Evolutionary conservation across 2,888 invertebrate genomes (phyloP), one percentile per base, ranked within the genome.

Genomic region (Dicranocentrus wangi): DNA sequence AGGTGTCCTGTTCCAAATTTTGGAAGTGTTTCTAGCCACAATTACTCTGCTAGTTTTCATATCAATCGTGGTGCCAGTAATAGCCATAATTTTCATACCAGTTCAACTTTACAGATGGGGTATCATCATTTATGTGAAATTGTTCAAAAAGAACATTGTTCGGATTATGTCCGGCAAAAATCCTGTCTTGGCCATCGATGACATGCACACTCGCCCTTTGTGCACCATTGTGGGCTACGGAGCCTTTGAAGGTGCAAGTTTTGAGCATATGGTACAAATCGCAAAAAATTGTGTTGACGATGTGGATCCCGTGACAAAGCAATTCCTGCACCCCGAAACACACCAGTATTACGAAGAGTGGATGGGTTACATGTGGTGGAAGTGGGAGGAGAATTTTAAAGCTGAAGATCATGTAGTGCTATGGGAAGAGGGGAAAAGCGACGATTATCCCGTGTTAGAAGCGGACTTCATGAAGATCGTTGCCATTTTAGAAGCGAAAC

Each of bases 181-280:
- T 81, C 86, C 86, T 0, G 83, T 86, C 8, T 25, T 86, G 1
- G 85, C 86, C 10, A 77, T 85, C 10, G 86, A 86, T 28, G 85
- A 86, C 27, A 78, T 83, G 19, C 70, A 84, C 55, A 81, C 71
- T 3, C 79, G 85, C 25, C 86, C 86, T 19, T 65, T 86, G 23
- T 83, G 82, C 39, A 85, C 86, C 10, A 85, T 86, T 17, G 86
- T 86, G 2, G 86, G 86, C 17, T 83, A 84, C 66, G 86, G 86
- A 1, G 86, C 84, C 10, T 86, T 86, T 70, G 84, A 77, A 43
- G 77, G 76, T 8, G 71, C 82, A 10, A 68, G 39, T 43, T 63
- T 58, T 0, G 81, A 84, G n/a, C 51, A 70, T 32, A 77, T 77
- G 65, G 70, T 77, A 15, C 68, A 82, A 32, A 71, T 82, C 32